Base-by-base conservation (phyloP, 2,113 vertebrate genomes). In the Gallinago paraguaiae region DNA sequence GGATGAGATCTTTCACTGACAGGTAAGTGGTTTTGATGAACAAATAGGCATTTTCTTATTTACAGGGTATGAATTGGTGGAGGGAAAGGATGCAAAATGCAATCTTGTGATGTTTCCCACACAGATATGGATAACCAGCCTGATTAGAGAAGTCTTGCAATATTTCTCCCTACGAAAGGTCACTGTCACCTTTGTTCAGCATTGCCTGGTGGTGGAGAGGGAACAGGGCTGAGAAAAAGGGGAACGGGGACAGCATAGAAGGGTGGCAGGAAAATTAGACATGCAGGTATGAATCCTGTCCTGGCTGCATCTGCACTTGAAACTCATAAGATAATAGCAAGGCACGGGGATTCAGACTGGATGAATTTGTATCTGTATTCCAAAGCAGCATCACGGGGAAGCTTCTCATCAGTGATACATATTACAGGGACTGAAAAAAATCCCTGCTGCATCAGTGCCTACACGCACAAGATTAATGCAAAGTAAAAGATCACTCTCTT, bases 401-500 rank as follows among this genome's bases (percentile, higher is more conserved):
- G 65, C 80, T 85, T 88, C 95, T 95, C 72, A 72, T 90, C 95
- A 76, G 88, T 17, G 72, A 54, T 59, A 80, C 59, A 22, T 67
- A 45, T 92, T 74, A 88, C 57, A 82, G 93, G 76, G 88, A 43
- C 64, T 14, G 65, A 31, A 45, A 35, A 54, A 81, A 80, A 75
- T 77, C 92, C 87, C 92, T 30, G 82, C 93, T 92, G 67, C 85
- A 56, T 72, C 89, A 39, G 11, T 83, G 76, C 84, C 84, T 94
- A 30, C 46, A 13, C 2, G 23, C 11, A 6, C 60, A 80, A 95
- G 95, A 96, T 96, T 59, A 95, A 96, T 94, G 83, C 82, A 65
- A 70, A 96, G 65, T 20, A 90, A 69, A 69, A 96, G 88, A 85
- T 60, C 48, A 2, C 68, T 74, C 61, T 25, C 60, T 48, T 48